phyloP scores from a whole-genome alignment of 2,888 invertebrate species.

The Mystacides longicornis region DNA sequence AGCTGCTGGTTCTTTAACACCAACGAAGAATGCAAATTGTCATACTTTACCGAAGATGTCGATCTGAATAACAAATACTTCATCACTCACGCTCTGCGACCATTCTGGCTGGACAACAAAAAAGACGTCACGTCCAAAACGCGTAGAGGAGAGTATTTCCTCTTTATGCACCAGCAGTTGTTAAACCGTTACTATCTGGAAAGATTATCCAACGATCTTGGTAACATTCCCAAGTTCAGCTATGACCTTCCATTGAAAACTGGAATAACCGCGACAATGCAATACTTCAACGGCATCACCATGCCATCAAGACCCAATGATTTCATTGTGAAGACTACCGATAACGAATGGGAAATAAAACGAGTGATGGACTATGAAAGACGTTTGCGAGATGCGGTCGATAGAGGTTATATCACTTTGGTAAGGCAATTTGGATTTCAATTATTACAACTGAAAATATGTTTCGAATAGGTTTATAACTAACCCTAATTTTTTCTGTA shows the following conservation, averaged over 20 bases:
- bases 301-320: slow-evolving; percentile 47
- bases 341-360: slow-evolving; percentile 30
- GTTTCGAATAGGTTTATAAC: too few species aligned
- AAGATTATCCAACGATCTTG: slow-evolving; percentile 53
- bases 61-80: slow-evolving; percentile 54
- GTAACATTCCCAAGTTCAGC: slow-evolving; percentile 49
- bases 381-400: slow-evolving; percentile 44
- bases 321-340: slow-evolving; percentile 30
- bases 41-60: slow-evolving; percentile 60
- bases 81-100: slow-evolving; percentile 46
- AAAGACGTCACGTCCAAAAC: slow-evolving; percentile 32
- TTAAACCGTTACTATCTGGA: slow-evolving; percentile 53
- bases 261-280: slow-evolving; percentile 53
- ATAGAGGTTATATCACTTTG: slow-evolving; percentile 40
- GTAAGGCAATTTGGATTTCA: too few species aligned
- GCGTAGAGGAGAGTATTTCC: slow-evolving; percentile 56
- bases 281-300: slow-evolving; percentile 49
- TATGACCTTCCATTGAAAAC: slow-evolving; percentile 44
- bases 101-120: slow-evolving; percentile 47
- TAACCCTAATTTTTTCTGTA: slow-evolving; percentile 45
- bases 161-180: slow-evolving; percentile 47
- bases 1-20: slow-evolving; percentile 50
- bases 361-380: slow-evolving; percentile 34
- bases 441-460: too few species aligned
- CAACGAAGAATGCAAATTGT: slow-evolving; percentile 39